These are phyloP conservation scores for Macroteleia sp. DNA, from an alignment of 2,888 invertebrate species.

Conservation along the genomic window DNA sequence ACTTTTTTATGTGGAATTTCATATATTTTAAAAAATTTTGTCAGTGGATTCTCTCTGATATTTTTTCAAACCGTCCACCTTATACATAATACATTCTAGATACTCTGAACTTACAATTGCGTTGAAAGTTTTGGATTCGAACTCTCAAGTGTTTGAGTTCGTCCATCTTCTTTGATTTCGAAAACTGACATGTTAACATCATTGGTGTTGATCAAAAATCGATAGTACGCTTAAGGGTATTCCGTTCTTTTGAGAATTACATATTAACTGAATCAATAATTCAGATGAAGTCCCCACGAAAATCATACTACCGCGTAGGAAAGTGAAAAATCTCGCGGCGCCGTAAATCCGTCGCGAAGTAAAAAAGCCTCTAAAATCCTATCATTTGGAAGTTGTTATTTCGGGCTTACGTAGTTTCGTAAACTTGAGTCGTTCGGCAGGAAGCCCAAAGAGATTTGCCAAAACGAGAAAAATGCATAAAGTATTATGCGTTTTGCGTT, in stretches of 20 bases:
- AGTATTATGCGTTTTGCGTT: constrained; percentile 26
- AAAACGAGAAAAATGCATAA: constrained; percentile 38
- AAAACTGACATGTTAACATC: constrained; percentile 43
- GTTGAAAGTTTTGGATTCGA: constrained; percentile 39
- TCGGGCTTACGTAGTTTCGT: constrained; percentile 18
- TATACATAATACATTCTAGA: constrained; percentile 35
- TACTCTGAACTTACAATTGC: constrained; percentile 37
- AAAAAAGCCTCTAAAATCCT: constrained; percentile 40
- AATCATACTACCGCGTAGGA: background rate
- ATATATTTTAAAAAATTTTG: too few species aligned
- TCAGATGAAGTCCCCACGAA: constrained; percentile 19
- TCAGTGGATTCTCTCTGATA: background rate
- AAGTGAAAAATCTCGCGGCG: background rate
- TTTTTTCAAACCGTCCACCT: too few species aligned
- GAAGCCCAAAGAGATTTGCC: constrained; percentile 9
- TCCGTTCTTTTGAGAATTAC: constrained; percentile 13
- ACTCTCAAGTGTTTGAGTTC: constrained; percentile 37
- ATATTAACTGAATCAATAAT: constrained; percentile 44
- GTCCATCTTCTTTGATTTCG: constrained; percentile 33
- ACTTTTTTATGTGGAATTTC: too few species aligned
- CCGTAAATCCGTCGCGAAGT: constrained; percentile 20
- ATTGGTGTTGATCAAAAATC: constrained; percentile 35
- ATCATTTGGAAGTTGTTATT: constrained; percentile 46
- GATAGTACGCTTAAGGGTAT: constrained; percentile 33
- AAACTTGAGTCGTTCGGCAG: background rate